Evolutionary conservation across 2,113 vertebrate species (phyloP), one percentile per base, ranked within the genome.

Genomic region (Lophius piscatorius): DNA sequence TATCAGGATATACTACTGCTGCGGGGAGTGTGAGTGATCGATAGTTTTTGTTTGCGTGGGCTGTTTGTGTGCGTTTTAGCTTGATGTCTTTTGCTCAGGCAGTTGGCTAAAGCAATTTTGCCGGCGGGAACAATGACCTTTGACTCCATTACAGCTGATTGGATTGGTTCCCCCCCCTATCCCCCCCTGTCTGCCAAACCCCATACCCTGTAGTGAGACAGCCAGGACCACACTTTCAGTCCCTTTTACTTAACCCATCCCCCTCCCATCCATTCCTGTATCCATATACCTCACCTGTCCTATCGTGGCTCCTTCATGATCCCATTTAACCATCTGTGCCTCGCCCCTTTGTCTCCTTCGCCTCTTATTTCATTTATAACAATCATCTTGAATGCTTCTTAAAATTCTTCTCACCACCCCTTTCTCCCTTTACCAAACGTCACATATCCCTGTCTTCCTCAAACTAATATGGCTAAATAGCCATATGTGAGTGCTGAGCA

Each of bases 101-200:
- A 64, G 68, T 70, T 72, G 58, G 72, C 70, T 49, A 55, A 18
- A 54, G 74, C 71, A 62, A 62, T 83, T 74, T 74, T 81, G 80
- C 58, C 72, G 59, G 75, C 85, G 85, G 78, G 76, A 85, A 87
- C 84, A 82, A 39, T 83, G 80, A 84, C 81, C 86, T 87, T 78
- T 88, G 86, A 83, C 88, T 82, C 81, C 86, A 88, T 82, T 86
- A 83, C 78, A 73, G 56, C 72, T 86, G 86, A 87, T 88, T 87
- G 80, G 85, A 90, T 90, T 76, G 85, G 69, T 73, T 49, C 54
- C 9, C 68, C n/a, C 44, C 57, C 22, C 44, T 38, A 10, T 10
- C 0, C 35, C 78, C 84, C 82, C 79, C 79, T 10, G 16, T 3
- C 51, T 63, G 74, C 79, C 86, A 60, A 45, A 59, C 48, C 6